Evolutionary conservation across 2,113 vertebrate genomes (phyloP), one percentile per base, ranked within the genome.

Genomic region (Oxyura jamaicensis): DNA sequence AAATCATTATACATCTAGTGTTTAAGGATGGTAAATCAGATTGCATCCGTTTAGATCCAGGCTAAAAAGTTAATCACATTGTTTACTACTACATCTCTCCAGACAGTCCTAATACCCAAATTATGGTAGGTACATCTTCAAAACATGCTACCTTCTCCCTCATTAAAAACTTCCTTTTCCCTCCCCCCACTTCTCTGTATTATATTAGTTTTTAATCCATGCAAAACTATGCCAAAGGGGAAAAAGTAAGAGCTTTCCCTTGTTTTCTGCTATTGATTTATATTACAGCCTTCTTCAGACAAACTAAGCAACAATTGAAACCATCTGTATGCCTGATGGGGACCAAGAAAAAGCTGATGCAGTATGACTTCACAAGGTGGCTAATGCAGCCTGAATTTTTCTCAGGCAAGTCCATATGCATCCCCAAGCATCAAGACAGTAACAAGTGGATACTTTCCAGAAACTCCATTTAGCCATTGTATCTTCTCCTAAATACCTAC

Each of bases 281-380:
- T 82, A 89, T 91, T 90, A 93, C 82, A 95, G 94, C 60, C 86
- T 95, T 96, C 97, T 63, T 83, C 87, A 94, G 97, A 97, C 90
- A 86, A 96, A 93, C 96, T 97, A 91, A 94, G 91, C 96, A 95
- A 96, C 86, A 96, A 98, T 86, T 98, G 94, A 96, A 98, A 98
- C 97, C 98, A 98, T 97, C 97, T 98, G 98, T 97, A 94, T 63
- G 92, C 94, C 96, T 95, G 95, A 97, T 82, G 79, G 83, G 58
- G 56, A 90, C 62, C 88, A 90, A 93, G 88, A 95, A 97, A 95
- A 86, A 95, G 42, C 59, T 75, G 86, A 91, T 83, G 66, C 88
- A 92, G 52, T 91, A 89, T 79, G 65, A 94, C 85, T 96, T 79
- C 95, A 94, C 52, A 78, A 93, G 86, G 94, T 88, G 55, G 67